These are phyloP conservation scores for Diglossa brunneiventris DNA, from an alignment of 2,113 vertebrate species.

Conservation along the genomic window DNA sequence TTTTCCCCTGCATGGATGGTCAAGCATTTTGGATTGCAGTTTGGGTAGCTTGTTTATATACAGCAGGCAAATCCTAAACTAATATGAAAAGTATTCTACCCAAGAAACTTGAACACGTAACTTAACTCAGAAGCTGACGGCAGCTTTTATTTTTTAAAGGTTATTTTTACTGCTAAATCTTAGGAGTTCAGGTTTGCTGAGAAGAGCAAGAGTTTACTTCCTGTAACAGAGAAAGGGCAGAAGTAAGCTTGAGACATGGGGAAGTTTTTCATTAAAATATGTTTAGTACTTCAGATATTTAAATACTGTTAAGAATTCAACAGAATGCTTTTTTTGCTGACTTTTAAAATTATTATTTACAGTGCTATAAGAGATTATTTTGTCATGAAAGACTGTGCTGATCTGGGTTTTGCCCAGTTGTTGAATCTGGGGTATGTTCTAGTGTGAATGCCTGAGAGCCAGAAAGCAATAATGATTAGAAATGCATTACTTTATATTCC, in stretches of 20 bases:
- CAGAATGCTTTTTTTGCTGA: not conserved
- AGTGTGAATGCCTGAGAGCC: not conserved
- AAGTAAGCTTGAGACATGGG: not conserved
- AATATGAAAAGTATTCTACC: not conserved
- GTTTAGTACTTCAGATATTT: not conserved
- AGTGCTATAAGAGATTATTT: not conserved
- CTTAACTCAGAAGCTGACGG: not conserved
- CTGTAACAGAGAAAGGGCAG: not conserved
- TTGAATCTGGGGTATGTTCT: not conserved
- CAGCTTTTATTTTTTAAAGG: not conserved
- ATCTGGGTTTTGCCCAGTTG: not conserved
- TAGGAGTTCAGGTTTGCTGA: not conserved
- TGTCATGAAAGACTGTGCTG: not conserved
- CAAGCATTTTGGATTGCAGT: not conserved
- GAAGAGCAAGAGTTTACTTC: not conserved
- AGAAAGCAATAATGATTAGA: not conserved
- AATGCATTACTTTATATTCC: not conserved
- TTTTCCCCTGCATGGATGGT: not conserved
- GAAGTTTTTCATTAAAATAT: not conserved
- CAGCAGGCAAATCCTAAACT: not conserved
- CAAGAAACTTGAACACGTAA: rapidly evolving
- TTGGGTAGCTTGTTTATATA: not conserved
- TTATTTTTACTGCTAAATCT: not conserved
- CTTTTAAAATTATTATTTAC: not conserved
- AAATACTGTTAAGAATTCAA: not conserved